Evolutionary conservation across 1,140 invertebrate genomes (phyloP).

Genomic region (Brachionus manjavacas): DNA sequence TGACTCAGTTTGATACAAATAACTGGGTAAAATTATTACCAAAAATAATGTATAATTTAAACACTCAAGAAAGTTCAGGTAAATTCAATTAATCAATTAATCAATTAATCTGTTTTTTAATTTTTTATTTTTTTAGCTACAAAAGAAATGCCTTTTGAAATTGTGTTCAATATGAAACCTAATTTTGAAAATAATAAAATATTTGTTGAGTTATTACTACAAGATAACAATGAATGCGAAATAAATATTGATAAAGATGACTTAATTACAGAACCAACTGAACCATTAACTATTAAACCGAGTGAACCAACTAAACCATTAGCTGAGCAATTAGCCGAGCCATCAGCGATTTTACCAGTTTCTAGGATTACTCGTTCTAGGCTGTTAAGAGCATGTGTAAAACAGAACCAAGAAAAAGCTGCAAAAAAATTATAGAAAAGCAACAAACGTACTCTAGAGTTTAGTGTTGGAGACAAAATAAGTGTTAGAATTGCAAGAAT

Average conservation of each 20-base stretch:
- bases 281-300: neutral
- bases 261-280: neutral
- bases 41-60: too few relatives aligned
- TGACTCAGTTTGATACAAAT: too few relatives aligned
- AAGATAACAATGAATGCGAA: neutral
- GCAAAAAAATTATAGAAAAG: neutral
- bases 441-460: neutral
- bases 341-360: neutral
- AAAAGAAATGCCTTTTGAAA: constrained; percentile 9
- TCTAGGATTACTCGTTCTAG: neutral
- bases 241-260: neutral
- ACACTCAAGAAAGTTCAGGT: too few relatives aligned
- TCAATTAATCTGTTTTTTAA: neutral
- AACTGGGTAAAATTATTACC: too few relatives aligned
- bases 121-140: neutral
- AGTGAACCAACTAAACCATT: neutral
- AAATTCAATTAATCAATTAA: neutral
- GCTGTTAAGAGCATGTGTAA: neutral
- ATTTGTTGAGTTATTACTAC: neutral
- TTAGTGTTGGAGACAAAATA: neutral
- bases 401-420: neutral
- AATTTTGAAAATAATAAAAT: neutral
- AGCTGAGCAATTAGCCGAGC: neutral
- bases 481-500: neutral
- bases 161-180: neutral